A percentile compares a stretch with the other conserved stretches of the same genome.
Evolutionary conservation across 2,888 invertebrate species (phyloP).

Genomic region (Antheraea yamamai): DNA sequence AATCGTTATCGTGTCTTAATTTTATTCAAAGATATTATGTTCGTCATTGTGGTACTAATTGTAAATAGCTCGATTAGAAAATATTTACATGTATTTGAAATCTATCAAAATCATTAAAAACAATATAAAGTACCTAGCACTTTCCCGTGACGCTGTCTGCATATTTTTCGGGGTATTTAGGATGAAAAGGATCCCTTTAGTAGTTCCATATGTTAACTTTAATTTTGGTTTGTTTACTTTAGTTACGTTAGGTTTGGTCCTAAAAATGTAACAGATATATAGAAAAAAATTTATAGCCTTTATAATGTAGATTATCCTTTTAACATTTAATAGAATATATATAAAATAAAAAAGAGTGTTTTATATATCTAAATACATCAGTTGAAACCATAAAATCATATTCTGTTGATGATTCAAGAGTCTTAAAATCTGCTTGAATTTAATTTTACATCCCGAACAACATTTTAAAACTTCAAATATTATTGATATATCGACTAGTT

Average conservation of each 20-base stretch:
- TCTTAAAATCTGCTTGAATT: slow-evolving; percentile 8
- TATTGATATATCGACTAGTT: slow-evolving; percentile 31
- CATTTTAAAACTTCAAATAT: slow-evolving; percentile 7
- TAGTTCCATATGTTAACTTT: too few species aligned
- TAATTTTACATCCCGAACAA: background rate
- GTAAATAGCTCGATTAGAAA: background rate
- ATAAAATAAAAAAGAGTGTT: too few species aligned
- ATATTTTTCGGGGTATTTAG: too few species aligned
- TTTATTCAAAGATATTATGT: background rate
- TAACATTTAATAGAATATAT: too few species aligned
- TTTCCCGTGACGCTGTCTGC: too few species aligned
- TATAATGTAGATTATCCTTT: too few species aligned
- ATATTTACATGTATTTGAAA: background rate
- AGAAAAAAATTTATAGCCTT: too few species aligned
- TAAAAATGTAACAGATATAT: too few species aligned
- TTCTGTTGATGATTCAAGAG: background rate
- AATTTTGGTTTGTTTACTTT: too few species aligned
- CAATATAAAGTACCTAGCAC: background rate
- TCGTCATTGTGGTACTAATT: background rate
- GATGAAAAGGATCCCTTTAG: too few species aligned
- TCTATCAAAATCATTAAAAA: background rate
- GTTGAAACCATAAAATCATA: background rate
- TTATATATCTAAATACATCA: background rate
- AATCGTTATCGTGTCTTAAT: background rate
- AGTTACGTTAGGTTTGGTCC: too few species aligned